These are phyloP conservation scores for Galerucella nymphaeae DNA, from an alignment of 2,888 invertebrate species.

Conservation along the genomic window DNA sequence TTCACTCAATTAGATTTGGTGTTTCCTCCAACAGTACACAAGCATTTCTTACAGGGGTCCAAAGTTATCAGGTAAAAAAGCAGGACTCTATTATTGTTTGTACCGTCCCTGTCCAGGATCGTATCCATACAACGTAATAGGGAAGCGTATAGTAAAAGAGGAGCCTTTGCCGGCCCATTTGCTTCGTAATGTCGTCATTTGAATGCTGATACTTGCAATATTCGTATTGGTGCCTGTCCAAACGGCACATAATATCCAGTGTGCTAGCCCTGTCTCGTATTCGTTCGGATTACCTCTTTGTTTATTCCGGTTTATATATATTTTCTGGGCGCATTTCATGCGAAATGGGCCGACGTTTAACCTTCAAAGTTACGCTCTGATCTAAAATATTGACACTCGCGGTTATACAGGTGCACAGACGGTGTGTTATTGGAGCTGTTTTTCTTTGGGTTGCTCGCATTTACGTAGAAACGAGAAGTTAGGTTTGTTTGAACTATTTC, in stretches of 20 bases:
- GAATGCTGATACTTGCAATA: conserved; percentile 65
- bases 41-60: too few species aligned
- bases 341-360: conserved; percentile 43
- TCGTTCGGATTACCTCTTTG: conserved; percentile 60
- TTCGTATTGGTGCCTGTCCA: conserved; percentile 62
- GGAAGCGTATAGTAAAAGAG: conserved; percentile 26
- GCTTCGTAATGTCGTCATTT: conserved; percentile 65
- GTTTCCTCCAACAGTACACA: too few species aligned
- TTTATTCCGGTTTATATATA: conserved; percentile 49
- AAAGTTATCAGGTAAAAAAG: neutral
- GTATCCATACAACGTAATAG: conserved; percentile 37
- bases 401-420: conserved; percentile 14
- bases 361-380: conserved; percentile 25
- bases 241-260: conserved; percentile 60
- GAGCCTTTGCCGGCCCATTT: conserved; percentile 58
- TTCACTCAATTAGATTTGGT: too few species aligned
- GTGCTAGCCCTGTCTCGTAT: conserved; percentile 60
- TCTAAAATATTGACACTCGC: conserved; percentile 19
- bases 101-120: conserved; percentile 25
- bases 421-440: conserved; percentile 10
- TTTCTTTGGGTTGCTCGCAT: neutral
- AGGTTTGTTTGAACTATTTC: neutral
- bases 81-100: neutral
- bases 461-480: neutral
- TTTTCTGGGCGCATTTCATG: conserved; percentile 46